Conservation (phyloP, 2,888 invertebrate genomes). For the Zootermopsis nevadensis region DNA sequence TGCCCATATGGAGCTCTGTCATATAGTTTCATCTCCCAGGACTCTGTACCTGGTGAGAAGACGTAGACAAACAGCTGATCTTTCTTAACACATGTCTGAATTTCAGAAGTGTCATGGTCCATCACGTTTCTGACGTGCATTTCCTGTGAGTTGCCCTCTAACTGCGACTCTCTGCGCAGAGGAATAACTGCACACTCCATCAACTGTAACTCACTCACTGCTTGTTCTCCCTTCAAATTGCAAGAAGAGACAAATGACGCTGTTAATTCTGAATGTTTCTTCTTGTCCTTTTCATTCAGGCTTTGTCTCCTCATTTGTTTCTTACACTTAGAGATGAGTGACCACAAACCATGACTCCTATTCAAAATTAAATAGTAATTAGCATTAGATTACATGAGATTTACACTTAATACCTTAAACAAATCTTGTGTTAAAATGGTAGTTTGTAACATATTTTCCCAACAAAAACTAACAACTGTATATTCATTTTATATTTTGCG, state of each 20-base stretch:
- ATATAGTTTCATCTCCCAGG: slow-evolving; percentile 15
- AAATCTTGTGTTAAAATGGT: no score
- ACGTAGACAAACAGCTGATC: slow-evolving; percentile 37
- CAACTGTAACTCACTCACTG: background rate
- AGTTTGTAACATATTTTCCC: no score
- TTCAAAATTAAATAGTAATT: background rate
- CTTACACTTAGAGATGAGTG: background rate
- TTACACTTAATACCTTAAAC: background rate
- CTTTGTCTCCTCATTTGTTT: background rate
- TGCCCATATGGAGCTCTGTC: background rate
- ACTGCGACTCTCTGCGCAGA: no score
- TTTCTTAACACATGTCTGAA: background rate
- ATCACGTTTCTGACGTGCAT: background rate
- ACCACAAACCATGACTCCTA: slow-evolving; percentile 9
- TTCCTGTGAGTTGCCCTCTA: background rate
- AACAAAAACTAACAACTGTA: no score
- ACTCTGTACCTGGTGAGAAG: slow-evolving; percentile 21
- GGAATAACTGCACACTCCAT: background rate
- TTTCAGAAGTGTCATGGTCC: background rate
- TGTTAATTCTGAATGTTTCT: background rate
- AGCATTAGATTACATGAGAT: background rate
- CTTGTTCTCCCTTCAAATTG: background rate
- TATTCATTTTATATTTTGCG: no score
- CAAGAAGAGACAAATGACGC: background rate
- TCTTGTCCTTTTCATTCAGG: background rate